phyloP scores from a whole-genome alignment of 2,113 vertebrate genomes.

The Sus scrofa region DNA sequence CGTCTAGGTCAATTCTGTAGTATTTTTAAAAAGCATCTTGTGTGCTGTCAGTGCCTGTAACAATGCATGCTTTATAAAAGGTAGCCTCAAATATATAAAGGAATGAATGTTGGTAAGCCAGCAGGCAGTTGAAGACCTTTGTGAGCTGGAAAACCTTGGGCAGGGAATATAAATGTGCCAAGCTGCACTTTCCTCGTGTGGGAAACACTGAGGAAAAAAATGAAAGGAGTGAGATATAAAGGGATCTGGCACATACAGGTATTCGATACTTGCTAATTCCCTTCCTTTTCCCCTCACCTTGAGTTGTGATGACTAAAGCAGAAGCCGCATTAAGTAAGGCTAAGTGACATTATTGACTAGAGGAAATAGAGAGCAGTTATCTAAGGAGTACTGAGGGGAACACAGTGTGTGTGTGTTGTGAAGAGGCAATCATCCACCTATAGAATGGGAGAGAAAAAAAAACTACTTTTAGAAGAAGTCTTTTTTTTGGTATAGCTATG shows the following conservation, averaged over 20 bases:
- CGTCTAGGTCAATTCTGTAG: not conserved
- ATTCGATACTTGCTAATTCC: not conserved
- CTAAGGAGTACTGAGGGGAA: not conserved
- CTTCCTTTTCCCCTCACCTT: not conserved
- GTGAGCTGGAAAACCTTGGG: not conserved
- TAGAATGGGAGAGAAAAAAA: not conserved
- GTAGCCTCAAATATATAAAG: not conserved
- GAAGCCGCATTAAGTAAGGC: not conserved
- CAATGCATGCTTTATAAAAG: not conserved
- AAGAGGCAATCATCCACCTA: not conserved
- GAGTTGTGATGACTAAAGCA: constrained; percentile 46
- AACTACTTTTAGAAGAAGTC: not conserved
- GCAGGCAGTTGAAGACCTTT: not conserved
- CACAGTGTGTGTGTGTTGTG: not conserved
- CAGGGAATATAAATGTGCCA: not conserved
- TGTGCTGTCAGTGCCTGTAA: not conserved
- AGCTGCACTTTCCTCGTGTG: not conserved
- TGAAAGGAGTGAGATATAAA: not conserved
- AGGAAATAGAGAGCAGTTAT: not conserved
- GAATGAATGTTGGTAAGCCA: not conserved
- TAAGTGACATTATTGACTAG: not conserved
- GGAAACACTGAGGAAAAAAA: not conserved
- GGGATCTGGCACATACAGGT: not conserved
- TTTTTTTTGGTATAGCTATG: not conserved
- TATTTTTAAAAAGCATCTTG: not conserved